Conservation (phyloP, 2,113 vertebrate species). For the Vanacampus margaritifer region DNA sequence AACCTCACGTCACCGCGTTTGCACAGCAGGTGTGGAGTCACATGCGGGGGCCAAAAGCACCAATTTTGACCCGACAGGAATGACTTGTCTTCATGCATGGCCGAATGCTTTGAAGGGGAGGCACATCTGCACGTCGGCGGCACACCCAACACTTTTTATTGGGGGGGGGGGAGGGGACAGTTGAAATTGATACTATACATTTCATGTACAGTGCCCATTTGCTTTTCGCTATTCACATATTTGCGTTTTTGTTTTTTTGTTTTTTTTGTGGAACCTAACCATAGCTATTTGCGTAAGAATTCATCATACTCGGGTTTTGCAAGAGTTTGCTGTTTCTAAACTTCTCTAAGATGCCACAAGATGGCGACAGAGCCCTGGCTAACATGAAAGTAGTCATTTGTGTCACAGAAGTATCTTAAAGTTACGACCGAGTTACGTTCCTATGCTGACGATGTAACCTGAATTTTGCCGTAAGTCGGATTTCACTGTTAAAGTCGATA, state of each 20-base stretch:
- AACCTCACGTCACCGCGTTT: not conserved
- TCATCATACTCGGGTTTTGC: too few species aligned
- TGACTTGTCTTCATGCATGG: constrained; percentile 42
- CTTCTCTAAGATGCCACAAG: not conserved
- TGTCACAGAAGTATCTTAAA: not conserved
- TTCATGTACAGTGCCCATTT: not conserved
- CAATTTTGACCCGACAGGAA: constrained; percentile 22
- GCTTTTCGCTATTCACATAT: not conserved
- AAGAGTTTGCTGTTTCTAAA: too few species aligned
- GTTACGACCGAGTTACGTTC: too few species aligned
- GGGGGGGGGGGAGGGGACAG: not conserved
- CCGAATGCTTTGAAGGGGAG: constrained; percentile 28
- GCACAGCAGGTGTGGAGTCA: constrained; percentile 32
- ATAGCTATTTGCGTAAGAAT: not conserved
- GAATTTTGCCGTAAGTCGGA: too few species aligned
- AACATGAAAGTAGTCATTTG: not conserved
- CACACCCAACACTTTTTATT: constrained; percentile 22
- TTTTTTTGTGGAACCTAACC: not conserved
- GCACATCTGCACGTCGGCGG: constrained; percentile 22
- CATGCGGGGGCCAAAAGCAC: constrained; percentile 1
- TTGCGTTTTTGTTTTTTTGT: not conserved
- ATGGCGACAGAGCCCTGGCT: not conserved
- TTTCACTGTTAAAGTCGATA: too few species aligned
- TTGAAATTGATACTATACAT: constrained; percentile 7
- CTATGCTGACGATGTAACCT: too few species aligned